Conservation (phyloP, 1,140 invertebrate genomes). For the Papilio machaon region DNA sequence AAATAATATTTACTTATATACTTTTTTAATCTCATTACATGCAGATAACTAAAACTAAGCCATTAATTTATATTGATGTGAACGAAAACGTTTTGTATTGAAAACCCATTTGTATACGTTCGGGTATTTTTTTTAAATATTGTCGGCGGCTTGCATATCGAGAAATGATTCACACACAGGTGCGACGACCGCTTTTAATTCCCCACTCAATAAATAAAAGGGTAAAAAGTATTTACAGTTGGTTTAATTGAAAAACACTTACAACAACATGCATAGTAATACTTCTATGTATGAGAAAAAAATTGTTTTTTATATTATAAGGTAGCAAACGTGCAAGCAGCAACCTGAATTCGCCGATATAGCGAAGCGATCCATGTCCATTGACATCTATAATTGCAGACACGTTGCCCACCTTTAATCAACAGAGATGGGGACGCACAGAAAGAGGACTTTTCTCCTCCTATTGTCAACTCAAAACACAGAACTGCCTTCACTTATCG, state of each 20-base stretch:
- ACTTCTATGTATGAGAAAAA: no score
- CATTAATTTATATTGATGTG: not conserved
- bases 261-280: not conserved
- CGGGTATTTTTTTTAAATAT: constrained; percentile 2
- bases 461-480: no score
- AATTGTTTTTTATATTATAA: no score
- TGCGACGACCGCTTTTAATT: constrained; percentile 21
- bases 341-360: no score
- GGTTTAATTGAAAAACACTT: not conserved
- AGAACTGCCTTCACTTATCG: no score
- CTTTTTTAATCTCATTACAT: not conserved
- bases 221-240: not conserved
- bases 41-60: not conserved
- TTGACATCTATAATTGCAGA: no score
- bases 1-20: no score
- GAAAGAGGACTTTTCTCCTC: no score
- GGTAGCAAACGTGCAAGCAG: no score
- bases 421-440: no score
- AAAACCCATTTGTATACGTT: not conserved
- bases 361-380: no score
- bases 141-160: constrained; percentile 1
- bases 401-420: no score
- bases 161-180: constrained; percentile 17
- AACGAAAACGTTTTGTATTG: not conserved
- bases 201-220: constrained; percentile 14